Evolutionary conservation across 2,888 invertebrate species (phyloP).

Genomic region (Drosophila mimica): DNA sequence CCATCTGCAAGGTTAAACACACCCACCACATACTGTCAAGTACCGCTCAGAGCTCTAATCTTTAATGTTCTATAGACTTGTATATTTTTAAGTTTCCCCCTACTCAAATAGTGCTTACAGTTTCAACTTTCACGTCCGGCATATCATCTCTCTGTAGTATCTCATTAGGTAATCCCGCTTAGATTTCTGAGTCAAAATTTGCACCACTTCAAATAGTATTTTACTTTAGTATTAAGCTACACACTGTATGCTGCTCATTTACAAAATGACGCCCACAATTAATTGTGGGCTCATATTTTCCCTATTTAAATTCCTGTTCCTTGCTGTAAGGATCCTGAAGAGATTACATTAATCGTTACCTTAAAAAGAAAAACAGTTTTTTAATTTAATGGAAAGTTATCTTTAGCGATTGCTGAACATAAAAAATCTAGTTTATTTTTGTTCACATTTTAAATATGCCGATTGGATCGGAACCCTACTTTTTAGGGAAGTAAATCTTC

Average conservation of each 20-base stretch:
- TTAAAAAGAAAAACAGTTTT: slow-evolving; percentile 24
- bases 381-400: background rate
- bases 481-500: background rate
- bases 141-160: slow-evolving; percentile 33
- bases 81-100: slow-evolving; percentile 9
- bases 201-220: slow-evolving; percentile 46
- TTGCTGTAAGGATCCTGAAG: slow-evolving; percentile 43
- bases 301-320: slow-evolving; percentile 31
- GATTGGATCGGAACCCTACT: background rate
- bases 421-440: background rate
- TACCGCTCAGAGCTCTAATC: slow-evolving; percentile 22
- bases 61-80: slow-evolving; percentile 9
- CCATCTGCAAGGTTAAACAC: background rate
- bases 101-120: slow-evolving; percentile 1
- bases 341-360: slow-evolving; percentile 76
- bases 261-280: slow-evolving; percentile 5
- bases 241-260: slow-evolving; percentile 43
- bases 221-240: slow-evolving; percentile 57
- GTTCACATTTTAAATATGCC: background rate
- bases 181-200: slow-evolving; percentile 16
- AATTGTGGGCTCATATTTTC: slow-evolving; percentile 17
- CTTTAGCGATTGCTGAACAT: background rate
- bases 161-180: slow-evolving; percentile 16
- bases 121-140: slow-evolving; percentile 22
- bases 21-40: background rate